Conservation (phyloP, 2,888 invertebrate species). For the Melinaea marsaeus region DNA sequence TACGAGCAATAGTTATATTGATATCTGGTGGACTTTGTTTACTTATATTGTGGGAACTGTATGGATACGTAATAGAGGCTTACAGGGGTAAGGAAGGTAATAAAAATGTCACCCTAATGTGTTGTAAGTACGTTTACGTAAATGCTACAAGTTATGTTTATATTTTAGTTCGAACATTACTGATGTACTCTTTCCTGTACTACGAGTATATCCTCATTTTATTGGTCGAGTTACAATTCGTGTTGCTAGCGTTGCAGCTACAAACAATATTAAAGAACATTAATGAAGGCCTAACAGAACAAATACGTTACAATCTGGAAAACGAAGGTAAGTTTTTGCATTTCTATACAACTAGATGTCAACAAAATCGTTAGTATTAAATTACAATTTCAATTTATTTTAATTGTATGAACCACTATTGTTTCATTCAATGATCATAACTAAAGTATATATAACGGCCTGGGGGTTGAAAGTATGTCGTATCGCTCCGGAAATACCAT, state of each 20-base stretch:
- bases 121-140: background rate
- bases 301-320: background rate
- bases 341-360: background rate
- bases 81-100: constrained; percentile 12
- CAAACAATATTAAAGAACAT: constrained; percentile 13
- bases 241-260: constrained; percentile 13
- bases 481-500: too few relatives aligned
- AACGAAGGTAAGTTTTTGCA: background rate
- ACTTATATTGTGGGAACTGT: constrained; percentile 17
- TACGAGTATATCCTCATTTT: constrained; percentile 20
- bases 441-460: too few relatives aligned
- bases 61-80: constrained; percentile 7
- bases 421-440: background rate
- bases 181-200: constrained; percentile 21
- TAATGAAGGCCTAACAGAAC: constrained; percentile 12
- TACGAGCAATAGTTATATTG: constrained; percentile 4
- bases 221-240: constrained; percentile 21
- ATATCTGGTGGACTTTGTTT: constrained; percentile 10
- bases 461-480: too few relatives aligned
- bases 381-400: background rate
- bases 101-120: background rate
- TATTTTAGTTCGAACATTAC: constrained; percentile 16
- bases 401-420: background rate
- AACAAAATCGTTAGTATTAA: background rate
- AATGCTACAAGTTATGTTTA: background rate